Evolutionary conservation across 2,113 vertebrate species (phyloP).

Genomic region (Anseranas semipalmata): DNA sequence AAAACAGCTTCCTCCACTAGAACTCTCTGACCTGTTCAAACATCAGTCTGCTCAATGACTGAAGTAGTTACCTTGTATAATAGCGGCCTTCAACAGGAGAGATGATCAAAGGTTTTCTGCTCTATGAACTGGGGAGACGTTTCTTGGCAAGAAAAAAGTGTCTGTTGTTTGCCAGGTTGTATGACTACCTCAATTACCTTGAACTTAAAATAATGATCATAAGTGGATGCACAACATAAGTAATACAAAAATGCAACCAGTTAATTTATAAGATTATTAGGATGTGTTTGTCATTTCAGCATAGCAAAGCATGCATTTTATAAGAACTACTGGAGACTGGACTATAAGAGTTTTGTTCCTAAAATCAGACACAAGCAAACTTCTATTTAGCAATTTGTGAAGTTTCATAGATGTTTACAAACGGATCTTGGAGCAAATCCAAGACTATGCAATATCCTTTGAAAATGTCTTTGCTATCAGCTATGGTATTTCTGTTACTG

Average conservation of each 20-base stretch:
- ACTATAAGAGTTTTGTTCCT: background rate
- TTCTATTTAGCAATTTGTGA: background rate
- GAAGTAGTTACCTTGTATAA: background rate
- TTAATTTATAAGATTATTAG: background rate
- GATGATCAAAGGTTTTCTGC: background rate
- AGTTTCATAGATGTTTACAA: background rate
- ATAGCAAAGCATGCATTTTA: background rate
- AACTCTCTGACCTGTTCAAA: background rate
- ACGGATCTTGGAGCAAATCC: background rate
- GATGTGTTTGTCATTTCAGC: background rate
- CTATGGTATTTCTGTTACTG: background rate
- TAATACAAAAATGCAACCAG: background rate
- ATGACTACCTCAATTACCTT: background rate
- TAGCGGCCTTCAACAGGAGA: background rate
- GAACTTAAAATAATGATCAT: background rate
- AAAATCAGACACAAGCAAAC: background rate
- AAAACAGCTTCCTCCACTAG: background rate
- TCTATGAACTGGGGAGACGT: background rate
- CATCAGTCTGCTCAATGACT: fast-evolving
- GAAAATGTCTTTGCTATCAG: background rate
- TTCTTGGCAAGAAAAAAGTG: background rate
- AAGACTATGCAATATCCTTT: background rate
- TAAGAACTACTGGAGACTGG: background rate
- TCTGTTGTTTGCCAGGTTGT: background rate
- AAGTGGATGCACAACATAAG: background rate